Percentiles rank a stretch among this genome's conserved stretches.
Evolutionary conservation across 2,888 invertebrate genomes (phyloP).

Genomic region (Vesta saturnalis): DNA sequence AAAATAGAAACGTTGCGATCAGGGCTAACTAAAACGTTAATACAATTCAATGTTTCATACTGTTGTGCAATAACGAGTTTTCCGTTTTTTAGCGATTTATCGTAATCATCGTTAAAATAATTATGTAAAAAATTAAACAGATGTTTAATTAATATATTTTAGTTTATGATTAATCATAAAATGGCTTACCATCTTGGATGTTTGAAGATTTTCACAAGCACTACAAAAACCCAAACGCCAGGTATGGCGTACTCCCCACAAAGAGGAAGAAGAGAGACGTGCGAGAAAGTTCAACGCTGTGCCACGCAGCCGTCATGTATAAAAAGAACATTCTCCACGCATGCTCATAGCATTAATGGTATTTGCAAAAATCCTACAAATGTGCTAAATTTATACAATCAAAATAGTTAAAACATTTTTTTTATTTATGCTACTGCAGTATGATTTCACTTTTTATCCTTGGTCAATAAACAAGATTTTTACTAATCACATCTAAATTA

Average conservation of each 20-base stretch:
- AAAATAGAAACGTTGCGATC: no score
- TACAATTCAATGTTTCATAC: constrained; percentile 44
- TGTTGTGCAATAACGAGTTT: constrained; percentile 59
- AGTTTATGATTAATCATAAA: constrained; percentile 12
- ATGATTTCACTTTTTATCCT: no score
- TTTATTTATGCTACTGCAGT: no score
- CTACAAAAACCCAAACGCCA: constrained; percentile 83
- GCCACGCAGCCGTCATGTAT: constrained; percentile 45
- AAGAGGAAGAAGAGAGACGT: constrained; percentile 66
- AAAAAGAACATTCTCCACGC: background rate
- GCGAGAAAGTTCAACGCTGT: constrained; percentile 24
- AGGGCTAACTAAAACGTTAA: background rate
- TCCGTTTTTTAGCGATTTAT: background rate
- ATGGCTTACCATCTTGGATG: constrained; percentile 84
- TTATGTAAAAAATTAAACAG: background rate
- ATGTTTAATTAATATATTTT: constrained; percentile 8
- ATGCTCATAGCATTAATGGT: background rate
- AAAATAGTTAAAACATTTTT: no score
- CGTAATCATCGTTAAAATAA: constrained; percentile 23
- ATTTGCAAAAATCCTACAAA: background rate
- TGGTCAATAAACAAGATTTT: no score
- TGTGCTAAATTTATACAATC: background rate
- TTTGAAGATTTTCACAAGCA: constrained; percentile 78
- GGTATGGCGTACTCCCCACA: constrained; percentile 87
- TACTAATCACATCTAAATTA: no score